Conservation (phyloP, 2,797 vertebrate genomes). For the Nothura maculosa region DNA sequence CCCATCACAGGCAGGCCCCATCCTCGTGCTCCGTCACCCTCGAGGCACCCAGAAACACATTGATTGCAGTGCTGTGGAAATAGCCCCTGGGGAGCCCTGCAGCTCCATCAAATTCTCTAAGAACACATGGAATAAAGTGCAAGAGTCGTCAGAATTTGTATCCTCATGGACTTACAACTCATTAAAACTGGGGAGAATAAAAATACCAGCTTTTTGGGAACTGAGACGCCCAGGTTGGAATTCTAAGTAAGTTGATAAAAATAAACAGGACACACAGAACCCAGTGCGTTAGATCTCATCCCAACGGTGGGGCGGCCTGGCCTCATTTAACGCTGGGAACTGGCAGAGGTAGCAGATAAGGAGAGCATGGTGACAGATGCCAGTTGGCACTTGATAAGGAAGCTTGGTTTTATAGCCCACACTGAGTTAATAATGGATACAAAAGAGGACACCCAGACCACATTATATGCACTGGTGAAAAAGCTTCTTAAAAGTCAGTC, state of each 20-base stretch:
- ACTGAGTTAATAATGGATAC: conserved; percentile 36
- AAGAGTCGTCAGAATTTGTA: background rate
- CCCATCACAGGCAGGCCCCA: rapidly evolving
- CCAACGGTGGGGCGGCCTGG: rapidly evolving
- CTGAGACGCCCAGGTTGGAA: background rate
- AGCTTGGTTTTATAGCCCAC: conserved; percentile 48
- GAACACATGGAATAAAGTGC: background rate
- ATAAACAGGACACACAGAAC: conserved; percentile 58
- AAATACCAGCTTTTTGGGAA: background rate
- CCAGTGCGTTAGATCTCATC: conserved; percentile 64
- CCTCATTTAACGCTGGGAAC: conserved; percentile 54
- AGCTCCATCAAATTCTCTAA: background rate
- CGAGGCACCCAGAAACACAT: background rate
- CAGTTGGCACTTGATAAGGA: conserved; percentile 62
- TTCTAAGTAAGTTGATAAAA: conserved; percentile 57
- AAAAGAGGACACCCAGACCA: conserved; percentile 48
- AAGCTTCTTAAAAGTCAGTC: conserved; percentile 59
- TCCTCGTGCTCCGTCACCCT: background rate
- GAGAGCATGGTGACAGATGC: conserved; percentile 56
- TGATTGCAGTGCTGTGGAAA: background rate
- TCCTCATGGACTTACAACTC: conserved; percentile 25
- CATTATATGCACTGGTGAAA: conserved; percentile 47
- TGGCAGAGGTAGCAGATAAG: conserved; percentile 66
- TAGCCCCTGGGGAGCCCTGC: background rate
- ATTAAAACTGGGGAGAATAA: background rate